Base-by-base conservation (phyloP, 2,888 invertebrate genomes). In the Amblyteles armatorius region DNA sequence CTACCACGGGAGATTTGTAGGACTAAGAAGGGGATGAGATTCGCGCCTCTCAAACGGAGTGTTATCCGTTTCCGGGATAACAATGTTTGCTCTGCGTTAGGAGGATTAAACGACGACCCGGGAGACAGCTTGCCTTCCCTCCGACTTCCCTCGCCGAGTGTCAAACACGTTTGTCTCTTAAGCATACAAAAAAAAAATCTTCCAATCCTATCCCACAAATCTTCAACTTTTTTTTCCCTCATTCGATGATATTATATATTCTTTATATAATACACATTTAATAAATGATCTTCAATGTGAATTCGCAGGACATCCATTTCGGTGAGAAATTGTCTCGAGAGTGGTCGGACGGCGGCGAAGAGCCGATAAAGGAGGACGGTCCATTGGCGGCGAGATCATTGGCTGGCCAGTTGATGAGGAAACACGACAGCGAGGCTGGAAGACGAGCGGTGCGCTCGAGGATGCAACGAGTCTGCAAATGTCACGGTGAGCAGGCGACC, bases 401-500 rank as follows among this genome's bases (percentile, higher is more conserved):
- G 85, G 93, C 94, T 55, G 94, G 94, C 73, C 92, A 93, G 81
- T 94, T 98, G 72, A 98, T 98, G 97, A 98, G 98, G 94, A 95
- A 98, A 50, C 98, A 98, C 94, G 98, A 98, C 93, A 98, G 98
- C 92, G 98, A 98, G 92, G 98, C 98, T 82, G 98, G 98, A 80
- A 95, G 98, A 94, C 95, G 98, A 95, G 96, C 96, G 19, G 96
- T 97, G 40, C 95, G 97, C 78, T 96, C 96, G 29, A 95, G 97
- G 84, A 97, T 98, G 97, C 97, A 98, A 92, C 95, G 97, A 60
- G 96, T 97, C 26, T 98, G 98, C 95, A 98, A 98, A 93, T 98
- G 98, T 91, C 98, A 98, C 93, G 98, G 98, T 94, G 88, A 84
- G 85, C 82, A 16, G 13, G 11, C n/a, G 29, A 79, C 44, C 36